These are phyloP conservation scores for Crambe crambe DNA, from an alignment of 37 sponge, comb jelly and placozoan genomes.

Conservation along the genomic window DNA sequence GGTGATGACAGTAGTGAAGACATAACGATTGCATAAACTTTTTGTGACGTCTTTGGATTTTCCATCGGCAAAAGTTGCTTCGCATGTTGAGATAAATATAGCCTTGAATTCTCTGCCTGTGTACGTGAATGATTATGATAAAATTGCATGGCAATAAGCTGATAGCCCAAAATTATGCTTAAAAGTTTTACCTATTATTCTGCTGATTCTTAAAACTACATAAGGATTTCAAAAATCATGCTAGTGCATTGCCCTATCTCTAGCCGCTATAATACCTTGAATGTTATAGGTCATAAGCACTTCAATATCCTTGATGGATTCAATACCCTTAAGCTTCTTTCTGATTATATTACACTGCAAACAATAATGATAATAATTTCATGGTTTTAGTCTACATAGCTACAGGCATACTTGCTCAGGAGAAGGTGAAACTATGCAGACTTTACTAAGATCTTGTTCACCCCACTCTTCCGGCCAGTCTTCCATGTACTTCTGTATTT, in stretches of 20 bases:
- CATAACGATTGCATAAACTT: conserved; percentile 49
- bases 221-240: not conserved
- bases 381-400: too few relatives aligned
- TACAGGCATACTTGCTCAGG: conserved; percentile 39
- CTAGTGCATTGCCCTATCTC: not conserved
- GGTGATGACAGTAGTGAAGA: conserved; percentile 66
- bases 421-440: conserved; percentile 56
- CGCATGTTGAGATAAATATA: conserved; percentile 54
- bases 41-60: conserved; percentile 6
- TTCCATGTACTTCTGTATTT: conserved; percentile 28
- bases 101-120: conserved; percentile 53
- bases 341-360: too few relatives aligned
- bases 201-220: not conserved
- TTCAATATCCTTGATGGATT: not conserved
- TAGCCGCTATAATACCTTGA: conserved; percentile 5
- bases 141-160: too few relatives aligned
- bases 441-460: too few relatives aligned
- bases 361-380: too few relatives aligned
- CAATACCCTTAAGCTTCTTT: not conserved
- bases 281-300: conserved; percentile 14
- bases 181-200: too few relatives aligned
- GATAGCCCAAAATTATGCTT: too few relatives aligned
- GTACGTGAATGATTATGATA: not conserved
- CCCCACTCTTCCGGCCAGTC: too few relatives aligned
- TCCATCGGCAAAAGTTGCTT: conserved; percentile 34